Evolutionary conservation across 2,888 invertebrate genomes (phyloP), one percentile per base, ranked within the genome.

Genomic region (Cephus sareptanus): DNA sequence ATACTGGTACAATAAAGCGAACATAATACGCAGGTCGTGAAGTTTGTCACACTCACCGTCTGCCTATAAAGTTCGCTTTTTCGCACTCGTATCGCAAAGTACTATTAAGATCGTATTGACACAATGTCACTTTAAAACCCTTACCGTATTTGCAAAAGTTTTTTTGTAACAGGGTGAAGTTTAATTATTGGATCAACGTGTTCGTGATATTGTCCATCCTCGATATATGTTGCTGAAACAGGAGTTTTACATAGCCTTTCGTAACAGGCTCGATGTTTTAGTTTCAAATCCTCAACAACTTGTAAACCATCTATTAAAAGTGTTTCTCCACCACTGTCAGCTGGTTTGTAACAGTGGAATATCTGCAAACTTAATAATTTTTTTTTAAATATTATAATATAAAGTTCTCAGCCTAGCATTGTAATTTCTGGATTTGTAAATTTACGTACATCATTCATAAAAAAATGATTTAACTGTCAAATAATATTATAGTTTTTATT

Each of bases 281-380:
- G 87, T 76, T 92, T 92, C 33, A 96, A 89, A 76, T 93, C 91
- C 12, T 92, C 88, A 0, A 95, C 95, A 9, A 94, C 95, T 77
- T 94, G 92, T 87, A 96, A 95, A 0, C 96, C 97, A 87, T 97
- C 97, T 0, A 95, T 95, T 3, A 97, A 92, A 73, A 96, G 92
- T 0, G 95, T 96, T 82, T 96, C 94, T 0, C 97, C 97, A 0
- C 97, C 97, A 0, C 88, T 90, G 0, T 94, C 94, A 13, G 94
- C 93, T 75, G 93, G 93, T 75, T 92, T 86, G 35, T 94, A 87
- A 83, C 94, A 94, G 86, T 95, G 95, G 76, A 95, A 93, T 4
- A 94, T 93, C 90, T 94, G 93, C 40, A 94, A 87, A 0, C 92
- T 92, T 15, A 68, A 76, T 74, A 12, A 76, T 34, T n/a, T 40